These are phyloP conservation scores for Oncorhynchus tshawytscha DNA, from an alignment of 2,113 vertebrate genomes.

Conservation along the genomic window DNA sequence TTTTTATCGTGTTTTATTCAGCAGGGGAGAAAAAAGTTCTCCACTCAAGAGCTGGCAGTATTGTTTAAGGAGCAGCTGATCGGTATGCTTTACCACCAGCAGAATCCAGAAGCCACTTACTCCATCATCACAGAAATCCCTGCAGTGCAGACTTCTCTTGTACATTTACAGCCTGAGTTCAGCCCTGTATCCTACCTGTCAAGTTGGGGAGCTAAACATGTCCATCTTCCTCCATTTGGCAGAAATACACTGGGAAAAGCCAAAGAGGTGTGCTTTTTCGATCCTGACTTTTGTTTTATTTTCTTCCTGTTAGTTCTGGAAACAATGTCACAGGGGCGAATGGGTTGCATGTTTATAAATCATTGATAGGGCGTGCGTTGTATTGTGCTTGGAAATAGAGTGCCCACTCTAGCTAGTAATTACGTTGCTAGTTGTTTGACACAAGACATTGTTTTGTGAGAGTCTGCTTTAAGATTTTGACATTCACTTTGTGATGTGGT, in stretches of 20 bases:
- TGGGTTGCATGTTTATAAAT: constrained; percentile 60
- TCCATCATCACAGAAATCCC: constrained; percentile 68
- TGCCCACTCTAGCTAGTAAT: constrained; percentile 51
- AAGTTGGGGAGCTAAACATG: constrained; percentile 59
- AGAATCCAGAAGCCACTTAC: constrained; percentile 62
- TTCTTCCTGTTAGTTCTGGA: constrained; percentile 14
- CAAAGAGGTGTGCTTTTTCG: constrained; percentile 40
- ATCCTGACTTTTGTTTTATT: constrained; percentile 30
- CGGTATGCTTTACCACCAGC: constrained; percentile 51
- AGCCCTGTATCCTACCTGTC: constrained; percentile 65
- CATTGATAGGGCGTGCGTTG: constrained; percentile 58
- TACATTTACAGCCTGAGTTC: constrained; percentile 64
- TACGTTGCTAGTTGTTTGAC: constrained; percentile 35
- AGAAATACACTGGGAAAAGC: constrained; percentile 30
- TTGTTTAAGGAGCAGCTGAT: constrained; percentile 59
- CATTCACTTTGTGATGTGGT: neutral
- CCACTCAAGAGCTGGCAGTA: constrained; percentile 45
- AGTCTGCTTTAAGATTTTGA: neutral
- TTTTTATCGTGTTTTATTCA: constrained; percentile 58
- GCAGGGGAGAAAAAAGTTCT: constrained; percentile 29
- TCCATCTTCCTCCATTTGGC: constrained; percentile 64
- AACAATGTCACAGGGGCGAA: constrained; percentile 46
- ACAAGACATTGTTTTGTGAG: constrained; percentile 36
- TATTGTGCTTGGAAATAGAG: constrained; percentile 52
- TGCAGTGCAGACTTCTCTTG: constrained; percentile 56